phyloP scores from a whole-genome alignment of 2,888 invertebrate species.

The Stenotaenia linearis region DNA sequence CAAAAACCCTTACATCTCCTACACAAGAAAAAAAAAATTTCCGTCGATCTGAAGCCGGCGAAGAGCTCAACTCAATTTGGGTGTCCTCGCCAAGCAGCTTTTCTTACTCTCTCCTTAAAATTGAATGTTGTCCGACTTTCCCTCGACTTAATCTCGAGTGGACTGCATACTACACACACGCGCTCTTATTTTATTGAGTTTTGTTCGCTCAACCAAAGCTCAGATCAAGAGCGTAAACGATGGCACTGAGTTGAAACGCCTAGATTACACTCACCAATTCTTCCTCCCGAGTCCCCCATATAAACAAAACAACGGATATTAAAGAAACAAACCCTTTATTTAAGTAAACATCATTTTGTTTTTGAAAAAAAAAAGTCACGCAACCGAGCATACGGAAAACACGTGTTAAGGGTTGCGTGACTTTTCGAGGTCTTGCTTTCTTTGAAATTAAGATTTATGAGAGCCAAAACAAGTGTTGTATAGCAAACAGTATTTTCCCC shows the following conservation, averaged over 20 bases:
- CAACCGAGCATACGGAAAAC: no score
- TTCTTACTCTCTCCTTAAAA: constrained; percentile 3
- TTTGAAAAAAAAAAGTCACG: no score
- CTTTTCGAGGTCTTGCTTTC: no score
- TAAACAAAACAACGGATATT: constrained; percentile 22
- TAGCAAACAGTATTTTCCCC: no score
- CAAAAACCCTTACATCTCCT: neutral
- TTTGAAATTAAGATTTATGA: no score
- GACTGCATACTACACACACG: neutral
- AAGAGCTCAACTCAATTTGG: neutral
- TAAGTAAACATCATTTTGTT: neutral
- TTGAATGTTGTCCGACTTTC: constrained; percentile 16
- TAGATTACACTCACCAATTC: neutral
- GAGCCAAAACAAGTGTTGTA: no score
- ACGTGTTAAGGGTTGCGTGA: no score
- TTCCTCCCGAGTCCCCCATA: neutral
- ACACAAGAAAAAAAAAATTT: neutral
- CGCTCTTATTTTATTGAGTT: constrained; percentile 20
- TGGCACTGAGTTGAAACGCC: neutral
- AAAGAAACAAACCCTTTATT: neutral
- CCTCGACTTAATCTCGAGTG: constrained; percentile 19
- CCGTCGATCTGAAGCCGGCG: neutral
- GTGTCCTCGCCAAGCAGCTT: neutral
- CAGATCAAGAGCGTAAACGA: constrained; percentile 8
- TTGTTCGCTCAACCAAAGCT: constrained; percentile 16